phyloP scores from a whole-genome alignment of 2,888 invertebrate genomes.

The Oligia fasciuncula region DNA sequence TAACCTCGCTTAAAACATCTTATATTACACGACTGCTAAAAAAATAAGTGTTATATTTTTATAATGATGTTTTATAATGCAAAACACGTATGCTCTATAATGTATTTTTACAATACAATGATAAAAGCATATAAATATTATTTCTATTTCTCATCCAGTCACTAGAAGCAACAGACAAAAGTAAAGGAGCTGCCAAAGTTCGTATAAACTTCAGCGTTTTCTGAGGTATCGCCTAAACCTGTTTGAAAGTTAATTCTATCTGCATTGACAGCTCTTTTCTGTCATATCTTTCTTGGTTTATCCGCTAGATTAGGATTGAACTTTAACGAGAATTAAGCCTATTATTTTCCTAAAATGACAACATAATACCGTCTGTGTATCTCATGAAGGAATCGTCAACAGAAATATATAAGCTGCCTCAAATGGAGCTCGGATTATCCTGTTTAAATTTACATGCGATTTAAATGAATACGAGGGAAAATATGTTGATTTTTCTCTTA shows the following conservation, averaged over 20 bases:
- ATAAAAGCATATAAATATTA: too few species aligned
- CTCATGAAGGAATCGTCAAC: background rate
- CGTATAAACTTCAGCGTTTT: background rate
- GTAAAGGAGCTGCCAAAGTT: background rate
- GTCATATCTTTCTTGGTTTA: background rate
- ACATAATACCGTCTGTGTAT: background rate
- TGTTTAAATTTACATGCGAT: conserved; percentile 12
- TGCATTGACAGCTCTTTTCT: background rate
- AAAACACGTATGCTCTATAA: too few species aligned
- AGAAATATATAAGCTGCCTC: background rate
- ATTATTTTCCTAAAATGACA: background rate
- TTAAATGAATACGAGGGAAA: background rate
- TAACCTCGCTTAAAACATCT: too few species aligned
- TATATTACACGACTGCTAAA: too few species aligned
- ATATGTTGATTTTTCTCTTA: background rate
- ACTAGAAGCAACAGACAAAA: too few species aligned
- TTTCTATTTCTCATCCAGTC: too few species aligned
- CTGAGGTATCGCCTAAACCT: background rate
- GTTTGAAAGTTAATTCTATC: background rate
- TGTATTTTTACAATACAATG: too few species aligned
- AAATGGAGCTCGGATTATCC: conserved; percentile 19
- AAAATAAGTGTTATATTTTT: too few species aligned
- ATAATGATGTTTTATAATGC: too few species aligned
- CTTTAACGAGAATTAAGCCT: too few species aligned
- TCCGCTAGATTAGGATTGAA: background rate